Conservation (phyloP, 2,888 invertebrate genomes). For the Nudaria mundana region DNA sequence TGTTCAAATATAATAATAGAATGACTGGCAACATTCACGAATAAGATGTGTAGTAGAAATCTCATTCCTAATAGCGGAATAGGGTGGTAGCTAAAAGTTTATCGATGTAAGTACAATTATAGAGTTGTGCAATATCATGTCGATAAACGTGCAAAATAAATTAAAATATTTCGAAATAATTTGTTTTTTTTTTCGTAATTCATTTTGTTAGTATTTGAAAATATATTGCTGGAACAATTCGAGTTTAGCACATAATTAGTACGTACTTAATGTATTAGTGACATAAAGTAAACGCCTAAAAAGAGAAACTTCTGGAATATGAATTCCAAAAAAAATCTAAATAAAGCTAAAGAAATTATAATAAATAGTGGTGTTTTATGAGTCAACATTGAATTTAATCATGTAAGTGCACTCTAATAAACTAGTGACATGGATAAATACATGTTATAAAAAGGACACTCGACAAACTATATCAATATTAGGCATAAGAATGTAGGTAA, state of each 20-base stretch:
- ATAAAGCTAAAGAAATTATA: neutral
- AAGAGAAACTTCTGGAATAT: too few relatives aligned
- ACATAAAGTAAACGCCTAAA: too few relatives aligned
- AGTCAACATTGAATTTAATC: conserved; percentile 8
- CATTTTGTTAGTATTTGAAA: too few relatives aligned
- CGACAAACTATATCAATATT: neutral
- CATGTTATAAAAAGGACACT: too few relatives aligned
- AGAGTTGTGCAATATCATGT: neutral
- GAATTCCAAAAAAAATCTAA: too few relatives aligned
- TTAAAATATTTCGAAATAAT: too few relatives aligned
- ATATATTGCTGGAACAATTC: too few relatives aligned
- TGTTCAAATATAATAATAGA: conserved; percentile 71
- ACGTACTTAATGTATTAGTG: too few relatives aligned
- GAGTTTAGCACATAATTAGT: too few relatives aligned
- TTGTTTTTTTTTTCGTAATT: too few relatives aligned
- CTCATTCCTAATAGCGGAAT: conserved; percentile 63
- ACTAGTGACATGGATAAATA: conserved; percentile 1
- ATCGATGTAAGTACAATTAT: conserved; percentile 11
- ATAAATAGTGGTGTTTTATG: conserved; percentile 1
- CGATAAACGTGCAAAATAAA: neutral
- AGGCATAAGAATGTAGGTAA: too few relatives aligned
- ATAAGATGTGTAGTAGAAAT: conserved; percentile 69
- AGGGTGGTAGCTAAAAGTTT: conserved; percentile 36
- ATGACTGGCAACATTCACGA: conserved; percentile 69
- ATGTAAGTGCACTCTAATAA: conserved; percentile 5